A percentile compares a stretch with the other conserved stretches of the same genome.
Conservation (phyloP, 2,888 invertebrate species). For the Spilarctia lutea region DNA sequence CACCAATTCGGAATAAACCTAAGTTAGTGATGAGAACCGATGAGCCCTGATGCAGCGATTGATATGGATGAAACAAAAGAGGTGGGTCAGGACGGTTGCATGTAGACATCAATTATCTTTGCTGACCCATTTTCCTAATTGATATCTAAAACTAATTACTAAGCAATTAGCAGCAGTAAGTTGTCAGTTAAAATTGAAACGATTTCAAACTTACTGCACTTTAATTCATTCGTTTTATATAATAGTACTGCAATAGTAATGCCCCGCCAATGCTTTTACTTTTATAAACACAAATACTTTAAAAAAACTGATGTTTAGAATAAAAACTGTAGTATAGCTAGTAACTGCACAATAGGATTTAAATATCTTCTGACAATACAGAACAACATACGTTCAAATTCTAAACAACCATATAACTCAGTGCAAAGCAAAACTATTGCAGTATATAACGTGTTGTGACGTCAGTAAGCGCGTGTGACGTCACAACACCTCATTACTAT, state of each 20-base stretch:
- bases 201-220: neutral
- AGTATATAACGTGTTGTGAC: conserved; percentile 8
- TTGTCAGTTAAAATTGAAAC: neutral
- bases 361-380: neutral
- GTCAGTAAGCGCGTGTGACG: conserved; percentile 25
- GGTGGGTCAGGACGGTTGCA: too few species aligned
- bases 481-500: conserved; percentile 48
- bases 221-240: too few species aligned
- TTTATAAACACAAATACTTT: neutral
- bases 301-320: neutral
- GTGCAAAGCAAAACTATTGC: conserved; percentile 14
- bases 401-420: neutral
- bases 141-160: neutral
- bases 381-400: neutral
- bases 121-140: neutral
- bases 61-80: too few species aligned
- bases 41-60: too few species aligned
- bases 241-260: too few species aligned
- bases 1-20: too few species aligned
- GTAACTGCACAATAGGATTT: neutral
- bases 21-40: too few species aligned
- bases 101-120: too few species aligned
- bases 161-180: too few species aligned
- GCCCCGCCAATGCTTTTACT: too few species aligned
- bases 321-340: neutral